Conservation (phyloP, 2,113 vertebrate species). For the Chaetodon trifascialis region DNA sequence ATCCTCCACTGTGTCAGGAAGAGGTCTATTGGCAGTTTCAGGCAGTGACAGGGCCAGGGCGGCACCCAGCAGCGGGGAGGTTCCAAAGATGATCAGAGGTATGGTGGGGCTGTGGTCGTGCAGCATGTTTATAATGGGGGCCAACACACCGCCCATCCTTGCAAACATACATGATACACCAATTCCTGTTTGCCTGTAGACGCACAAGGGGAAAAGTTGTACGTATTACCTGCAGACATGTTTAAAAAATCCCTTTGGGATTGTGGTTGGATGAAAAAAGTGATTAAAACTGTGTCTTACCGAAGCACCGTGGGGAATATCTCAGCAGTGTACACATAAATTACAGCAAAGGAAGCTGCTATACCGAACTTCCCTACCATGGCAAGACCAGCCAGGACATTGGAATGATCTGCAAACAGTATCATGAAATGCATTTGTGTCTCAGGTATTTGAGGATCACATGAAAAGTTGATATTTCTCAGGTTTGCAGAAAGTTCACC, state of each 20-base stretch:
- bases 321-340: conserved; percentile 88
- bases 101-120: conserved; percentile 68
- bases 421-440: background rate
- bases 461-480: background rate
- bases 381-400: conserved; percentile 78
- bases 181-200: conserved; percentile 87
- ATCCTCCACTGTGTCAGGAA: conserved; percentile 86
- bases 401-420: conserved; percentile 75
- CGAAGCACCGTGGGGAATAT: conserved; percentile 89
- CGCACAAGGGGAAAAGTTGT: background rate
- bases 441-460: background rate
- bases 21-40: conserved; percentile 82
- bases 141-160: conserved; percentile 84
- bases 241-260: background rate
- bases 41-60: conserved; percentile 82
- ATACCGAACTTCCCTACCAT: conserved; percentile 89
- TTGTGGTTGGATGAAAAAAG: background rate
- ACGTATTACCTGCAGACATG: background rate
- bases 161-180: conserved; percentile 85
- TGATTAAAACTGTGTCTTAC: conserved; percentile 62
- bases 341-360: conserved; percentile 86
- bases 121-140: conserved; percentile 83
- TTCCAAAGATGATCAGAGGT: conserved; percentile 83
- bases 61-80: conserved; percentile 81
- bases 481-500: background rate